Evolutionary conservation across 2,113 vertebrate genomes (phyloP).

Genomic region (Brienomyrus longianalis): DNA sequence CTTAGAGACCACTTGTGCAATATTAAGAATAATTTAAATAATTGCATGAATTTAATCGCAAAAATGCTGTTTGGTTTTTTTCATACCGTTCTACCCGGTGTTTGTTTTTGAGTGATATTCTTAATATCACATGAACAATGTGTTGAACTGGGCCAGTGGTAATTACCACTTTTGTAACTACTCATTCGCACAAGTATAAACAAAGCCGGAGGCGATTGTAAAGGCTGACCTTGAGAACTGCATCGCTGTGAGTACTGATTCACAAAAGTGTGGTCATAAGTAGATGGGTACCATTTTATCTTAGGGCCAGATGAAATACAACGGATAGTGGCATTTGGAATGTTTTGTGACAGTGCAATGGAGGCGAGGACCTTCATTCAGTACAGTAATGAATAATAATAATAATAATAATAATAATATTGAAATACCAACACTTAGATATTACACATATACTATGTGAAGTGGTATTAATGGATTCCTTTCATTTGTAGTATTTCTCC

Average conservation of each 20-base stretch:
- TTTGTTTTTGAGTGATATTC: not conserved
- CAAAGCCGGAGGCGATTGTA: not conserved
- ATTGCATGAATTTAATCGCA: not conserved
- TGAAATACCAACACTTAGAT: not conserved
- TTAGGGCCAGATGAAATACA: not conserved
- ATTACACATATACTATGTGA: not conserved
- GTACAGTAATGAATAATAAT: not conserved
- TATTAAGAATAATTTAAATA: not conserved
- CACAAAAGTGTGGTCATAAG: not conserved
- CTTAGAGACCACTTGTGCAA: not conserved
- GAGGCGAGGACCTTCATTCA: not conserved
- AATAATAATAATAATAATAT: not conserved
- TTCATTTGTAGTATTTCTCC: not conserved
- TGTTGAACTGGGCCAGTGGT: not conserved
- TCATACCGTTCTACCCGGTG: not conserved
- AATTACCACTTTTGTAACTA: not conserved
- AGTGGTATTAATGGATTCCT: not conserved
- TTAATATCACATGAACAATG: not conserved
- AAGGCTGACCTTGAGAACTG: not conserved
- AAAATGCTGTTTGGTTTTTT: not conserved
- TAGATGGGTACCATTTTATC: not conserved
- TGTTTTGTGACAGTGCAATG: not conserved
- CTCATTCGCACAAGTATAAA: not conserved
- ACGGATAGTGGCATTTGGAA: not conserved
- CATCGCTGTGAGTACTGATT: not conserved